Percentiles rank a stretch among this genome's conserved stretches.
These are phyloP conservation scores for Sisyra nigra DNA, from an alignment of 2,888 invertebrate genomes.

Conservation along the genomic window DNA sequence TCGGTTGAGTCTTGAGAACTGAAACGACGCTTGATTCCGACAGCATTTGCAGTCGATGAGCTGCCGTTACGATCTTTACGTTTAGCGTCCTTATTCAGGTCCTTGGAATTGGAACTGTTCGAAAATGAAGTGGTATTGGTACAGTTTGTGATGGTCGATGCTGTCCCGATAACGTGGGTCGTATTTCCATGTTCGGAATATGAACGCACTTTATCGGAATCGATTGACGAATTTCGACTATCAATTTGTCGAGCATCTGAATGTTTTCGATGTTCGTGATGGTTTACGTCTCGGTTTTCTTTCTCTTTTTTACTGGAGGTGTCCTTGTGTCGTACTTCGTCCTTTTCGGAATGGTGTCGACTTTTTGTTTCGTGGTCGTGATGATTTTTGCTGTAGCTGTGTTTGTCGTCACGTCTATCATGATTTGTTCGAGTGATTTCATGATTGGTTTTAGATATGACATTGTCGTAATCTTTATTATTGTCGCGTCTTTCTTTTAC, in stretches of 20 bases:
- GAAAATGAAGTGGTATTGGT: conserved; percentile 18
- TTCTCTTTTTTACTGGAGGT: conserved; percentile 28
- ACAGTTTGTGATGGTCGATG: conserved; percentile 10
- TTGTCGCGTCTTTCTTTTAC: conserved; percentile 11
- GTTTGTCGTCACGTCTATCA: conserved; percentile 12
- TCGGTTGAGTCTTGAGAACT: conserved; percentile 59
- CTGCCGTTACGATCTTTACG: conserved; percentile 45
- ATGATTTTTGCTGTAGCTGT: conserved; percentile 7
- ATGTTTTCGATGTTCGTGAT: conserved; percentile 31
- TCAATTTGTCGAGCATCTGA: conserved; percentile 16
- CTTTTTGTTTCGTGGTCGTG: not conserved
- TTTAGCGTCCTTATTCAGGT: conserved; percentile 19
- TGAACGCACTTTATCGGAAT: conserved; percentile 26
- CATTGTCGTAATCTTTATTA: conserved; percentile 15
- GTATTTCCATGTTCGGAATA: conserved; percentile 16
- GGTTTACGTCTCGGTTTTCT: conserved; percentile 32
- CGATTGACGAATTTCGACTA: conserved; percentile 31
- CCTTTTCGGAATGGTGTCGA: conserved; percentile 24
- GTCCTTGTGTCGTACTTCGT: conserved; percentile 21
- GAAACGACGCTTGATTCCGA: conserved; percentile 55
- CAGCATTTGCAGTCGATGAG: conserved; percentile 35
- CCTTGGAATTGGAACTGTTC: not conserved
- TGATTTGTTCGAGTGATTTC: conserved; percentile 12
- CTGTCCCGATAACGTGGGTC: conserved; percentile 16
- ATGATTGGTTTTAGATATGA: conserved; percentile 13